Percentiles rank a stretch among this genome's conserved stretches.
Conservation (phyloP, 2,113 vertebrate species). For the Channa maculata region DNA sequence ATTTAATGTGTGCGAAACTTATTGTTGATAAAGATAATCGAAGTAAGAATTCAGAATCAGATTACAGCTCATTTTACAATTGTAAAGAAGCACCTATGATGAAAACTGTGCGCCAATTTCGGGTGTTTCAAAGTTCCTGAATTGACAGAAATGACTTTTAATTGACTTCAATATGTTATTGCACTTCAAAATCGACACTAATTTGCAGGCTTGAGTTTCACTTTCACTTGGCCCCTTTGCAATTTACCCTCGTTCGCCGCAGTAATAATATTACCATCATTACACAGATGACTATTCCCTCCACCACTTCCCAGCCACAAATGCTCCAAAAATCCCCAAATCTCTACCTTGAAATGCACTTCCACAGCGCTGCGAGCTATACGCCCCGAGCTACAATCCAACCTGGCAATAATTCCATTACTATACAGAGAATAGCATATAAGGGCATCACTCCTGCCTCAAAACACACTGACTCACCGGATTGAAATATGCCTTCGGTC, state of each 20-base stretch:
- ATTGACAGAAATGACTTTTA: constrained; percentile 51
- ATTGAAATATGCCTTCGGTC: constrained; percentile 50
- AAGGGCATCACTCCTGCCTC: constrained; percentile 50
- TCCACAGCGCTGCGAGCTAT: constrained; percentile 35
- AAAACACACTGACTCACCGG: constrained; percentile 48
- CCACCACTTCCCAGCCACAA: constrained; percentile 45
- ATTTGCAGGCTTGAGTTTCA: constrained; percentile 33
- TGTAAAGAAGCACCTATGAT: not conserved
- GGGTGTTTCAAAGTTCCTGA: constrained; percentile 10
- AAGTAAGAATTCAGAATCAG: not conserved
- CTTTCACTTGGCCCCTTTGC: constrained; percentile 21
- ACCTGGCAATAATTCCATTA: constrained; percentile 59
- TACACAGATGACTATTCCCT: constrained; percentile 60
- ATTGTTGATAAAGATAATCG: constrained; percentile 2
- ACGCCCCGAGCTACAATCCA: constrained; percentile 52
- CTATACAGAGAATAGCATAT: constrained; percentile 47
- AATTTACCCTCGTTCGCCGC: constrained; percentile 29
- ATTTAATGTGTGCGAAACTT: not conserved
- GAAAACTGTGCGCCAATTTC: not conserved
- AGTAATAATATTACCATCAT: constrained; percentile 57
- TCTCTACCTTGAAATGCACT: constrained; percentile 64
- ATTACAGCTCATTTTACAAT: constrained; percentile 6
- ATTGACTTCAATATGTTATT: constrained; percentile 33
- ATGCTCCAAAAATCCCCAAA: constrained; percentile 60
- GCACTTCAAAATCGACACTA: constrained; percentile 25